A percentile compares a stretch with the other conserved stretches of the same genome.
Conservation (phyloP, 2,888 invertebrate species). For the Tenthredo notha region DNA sequence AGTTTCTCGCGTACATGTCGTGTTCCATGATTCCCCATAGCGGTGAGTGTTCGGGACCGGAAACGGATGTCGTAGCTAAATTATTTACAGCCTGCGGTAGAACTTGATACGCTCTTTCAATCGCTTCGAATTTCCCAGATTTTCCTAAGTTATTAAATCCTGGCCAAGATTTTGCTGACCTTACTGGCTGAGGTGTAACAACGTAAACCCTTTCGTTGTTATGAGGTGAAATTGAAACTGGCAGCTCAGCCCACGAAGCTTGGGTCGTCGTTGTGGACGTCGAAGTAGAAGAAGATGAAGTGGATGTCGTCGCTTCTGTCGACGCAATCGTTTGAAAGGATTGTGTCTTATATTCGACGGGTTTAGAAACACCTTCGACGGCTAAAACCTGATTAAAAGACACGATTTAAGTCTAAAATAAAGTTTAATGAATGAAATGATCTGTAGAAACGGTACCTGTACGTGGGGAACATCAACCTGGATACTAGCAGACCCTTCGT, state of each 20-base stretch:
- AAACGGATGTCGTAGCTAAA: slow-evolving; percentile 71
- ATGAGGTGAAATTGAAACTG: slow-evolving; percentile 87
- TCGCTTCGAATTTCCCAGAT: slow-evolving; percentile 74
- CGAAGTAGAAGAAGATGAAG: slow-evolving; percentile 23
- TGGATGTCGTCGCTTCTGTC: background rate
- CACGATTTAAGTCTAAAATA: background rate
- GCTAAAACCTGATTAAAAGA: background rate
- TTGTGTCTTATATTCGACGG: background rate
- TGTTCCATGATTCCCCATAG: slow-evolving; percentile 77
- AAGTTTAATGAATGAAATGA: background rate
- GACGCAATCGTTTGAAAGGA: background rate
- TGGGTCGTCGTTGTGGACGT: slow-evolving; percentile 75
- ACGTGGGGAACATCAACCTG: slow-evolving; percentile 60
- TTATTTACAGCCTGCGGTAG: slow-evolving; percentile 76
- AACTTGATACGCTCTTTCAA: slow-evolving; percentile 75
- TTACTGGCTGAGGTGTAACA: slow-evolving; percentile 86
- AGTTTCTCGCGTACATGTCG: slow-evolving; percentile 68
- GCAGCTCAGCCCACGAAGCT: slow-evolving; percentile 84
- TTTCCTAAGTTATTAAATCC: slow-evolving; percentile 66
- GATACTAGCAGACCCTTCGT: slow-evolving; percentile 66
- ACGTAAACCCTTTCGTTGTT: slow-evolving; percentile 91
- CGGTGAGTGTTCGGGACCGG: slow-evolving; percentile 70
- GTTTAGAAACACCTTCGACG: background rate
- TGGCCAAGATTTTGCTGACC: slow-evolving; percentile 70
- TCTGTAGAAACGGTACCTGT: slow-evolving; percentile 57